phyloP scores from a whole-genome alignment of 2,888 invertebrate genomes.

The Sicus ferrugineus region DNA sequence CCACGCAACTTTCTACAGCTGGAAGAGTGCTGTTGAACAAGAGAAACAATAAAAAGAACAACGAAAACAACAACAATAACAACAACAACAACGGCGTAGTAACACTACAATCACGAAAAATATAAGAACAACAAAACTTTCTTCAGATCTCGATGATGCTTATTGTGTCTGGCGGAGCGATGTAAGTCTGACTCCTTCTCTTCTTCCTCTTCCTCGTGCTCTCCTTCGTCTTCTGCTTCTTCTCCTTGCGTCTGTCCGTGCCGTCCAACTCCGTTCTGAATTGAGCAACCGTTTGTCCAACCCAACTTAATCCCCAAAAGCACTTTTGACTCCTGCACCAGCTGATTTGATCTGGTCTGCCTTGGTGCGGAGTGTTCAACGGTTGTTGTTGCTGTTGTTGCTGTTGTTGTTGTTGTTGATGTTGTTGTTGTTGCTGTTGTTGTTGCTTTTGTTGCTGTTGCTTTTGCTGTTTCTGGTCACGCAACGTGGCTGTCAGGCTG shows the following conservation, averaged over 20 bases:
- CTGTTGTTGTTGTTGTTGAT: constrained; percentile 15
- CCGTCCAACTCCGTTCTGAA: too few relatives aligned
- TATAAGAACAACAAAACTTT: constrained; percentile 21
- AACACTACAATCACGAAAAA: constrained; percentile 3
- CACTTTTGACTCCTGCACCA: constrained; percentile 23
- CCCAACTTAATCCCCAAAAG: constrained; percentile 28
- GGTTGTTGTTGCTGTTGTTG: not conserved
- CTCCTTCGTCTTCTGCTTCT: not conserved
- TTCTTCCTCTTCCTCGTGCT: not conserved
- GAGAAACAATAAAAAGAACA: constrained; percentile 19
- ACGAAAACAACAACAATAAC: constrained; percentile 26
- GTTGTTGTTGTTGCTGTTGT: constrained; percentile 14
- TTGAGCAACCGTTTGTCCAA: not conserved
- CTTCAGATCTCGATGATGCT: constrained; percentile 41
- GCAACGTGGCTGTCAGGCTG: constrained; percentile 24
- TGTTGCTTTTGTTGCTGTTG: not conserved
- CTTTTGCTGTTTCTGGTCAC: constrained; percentile 29
- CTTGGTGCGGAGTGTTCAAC: not conserved
- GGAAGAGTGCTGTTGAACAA: constrained; percentile 25
- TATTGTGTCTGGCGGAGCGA: constrained; percentile 41
- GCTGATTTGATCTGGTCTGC: not conserved
- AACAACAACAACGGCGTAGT: constrained; percentile 17
- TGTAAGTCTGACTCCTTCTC: not conserved
- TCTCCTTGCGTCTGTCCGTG: not conserved
- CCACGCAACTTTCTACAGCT: constrained; percentile 22